Percentiles rank a stretch among this genome's conserved stretches.
These are phyloP conservation scores for Nesidiocoris tenuis DNA, from an alignment of 2,888 invertebrate species.

Conservation along the genomic window DNA sequence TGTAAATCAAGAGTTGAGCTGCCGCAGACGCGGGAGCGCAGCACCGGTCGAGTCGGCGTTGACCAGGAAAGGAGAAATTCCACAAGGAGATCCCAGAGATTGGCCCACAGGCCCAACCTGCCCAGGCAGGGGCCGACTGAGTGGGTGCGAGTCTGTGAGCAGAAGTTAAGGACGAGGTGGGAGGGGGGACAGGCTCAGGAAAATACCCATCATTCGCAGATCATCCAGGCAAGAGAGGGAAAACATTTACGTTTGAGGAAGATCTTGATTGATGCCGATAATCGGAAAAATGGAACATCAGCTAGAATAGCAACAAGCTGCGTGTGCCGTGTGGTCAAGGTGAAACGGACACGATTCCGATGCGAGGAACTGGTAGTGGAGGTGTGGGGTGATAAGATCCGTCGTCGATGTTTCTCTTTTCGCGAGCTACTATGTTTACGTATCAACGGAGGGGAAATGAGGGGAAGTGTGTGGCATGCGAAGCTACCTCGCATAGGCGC, in stretches of 20 bases:
- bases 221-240: too few relatives aligned
- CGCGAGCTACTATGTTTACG: not conserved
- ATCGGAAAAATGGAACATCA: not conserved
- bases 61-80: constrained; percentile 26
- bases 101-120: not conserved
- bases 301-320: too few relatives aligned
- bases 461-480: not conserved
- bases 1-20: not conserved
- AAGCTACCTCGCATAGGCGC: not conserved
- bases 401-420: not conserved
- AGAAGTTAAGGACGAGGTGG: too few relatives aligned
- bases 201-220: too few relatives aligned
- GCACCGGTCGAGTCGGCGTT: constrained; percentile 19
- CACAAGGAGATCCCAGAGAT: not conserved
- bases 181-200: not conserved
- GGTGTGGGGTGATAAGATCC: not conserved
- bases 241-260: too few relatives aligned
- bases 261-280: too few relatives aligned
- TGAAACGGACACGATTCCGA: too few relatives aligned
- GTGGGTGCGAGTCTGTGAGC: not conserved
- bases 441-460: not conserved
- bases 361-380: not conserved
- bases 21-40: constrained; percentile 25
- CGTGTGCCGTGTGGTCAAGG: too few relatives aligned
- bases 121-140: not conserved